Percentiles rank a stretch among this genome's conserved stretches.
Evolutionary conservation across 2,113 vertebrate species (phyloP).

Genomic region (Acanthisitta chloris): DNA sequence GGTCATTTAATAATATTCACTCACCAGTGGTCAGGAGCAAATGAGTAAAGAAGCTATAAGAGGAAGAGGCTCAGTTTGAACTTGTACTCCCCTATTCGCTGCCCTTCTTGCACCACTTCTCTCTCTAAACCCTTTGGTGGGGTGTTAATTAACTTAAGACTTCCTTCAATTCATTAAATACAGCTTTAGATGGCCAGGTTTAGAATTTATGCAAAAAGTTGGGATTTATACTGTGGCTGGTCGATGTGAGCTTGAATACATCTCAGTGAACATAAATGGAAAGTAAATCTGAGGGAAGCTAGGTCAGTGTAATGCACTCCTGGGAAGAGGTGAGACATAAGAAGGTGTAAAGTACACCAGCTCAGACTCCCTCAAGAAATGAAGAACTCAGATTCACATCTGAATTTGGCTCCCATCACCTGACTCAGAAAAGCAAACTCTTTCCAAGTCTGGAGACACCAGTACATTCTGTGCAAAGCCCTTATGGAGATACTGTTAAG

Average conservation of each 20-base stretch:
- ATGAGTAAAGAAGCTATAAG: neutral
- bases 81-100: neutral
- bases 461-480: slow-evolving; percentile 33
- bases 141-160: neutral
- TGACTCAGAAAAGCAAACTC: neutral
- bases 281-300: slow-evolving; percentile 38
- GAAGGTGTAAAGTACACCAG: slow-evolving; percentile 62
- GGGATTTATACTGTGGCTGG: neutral
- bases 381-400: slow-evolving; percentile 56
- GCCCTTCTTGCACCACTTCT: neutral
- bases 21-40: neutral
- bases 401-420: slow-evolving; percentile 40
- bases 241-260: slow-evolving; percentile 3
- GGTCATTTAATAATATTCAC: neutral
- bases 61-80: neutral
- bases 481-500: neutral
- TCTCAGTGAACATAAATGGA: slow-evolving; percentile 12
- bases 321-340: slow-evolving; percentile 28
- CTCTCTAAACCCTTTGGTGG: neutral
- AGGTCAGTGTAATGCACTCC: slow-evolving; percentile 1
- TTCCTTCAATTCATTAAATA: neutral
- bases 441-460: slow-evolving; percentile 57
- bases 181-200: neutral
- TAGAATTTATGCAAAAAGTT: neutral
- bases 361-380: slow-evolving; percentile 46